Base-by-base conservation (phyloP, 2,888 invertebrate genomes). In the Drosophila meridiana region DNA sequence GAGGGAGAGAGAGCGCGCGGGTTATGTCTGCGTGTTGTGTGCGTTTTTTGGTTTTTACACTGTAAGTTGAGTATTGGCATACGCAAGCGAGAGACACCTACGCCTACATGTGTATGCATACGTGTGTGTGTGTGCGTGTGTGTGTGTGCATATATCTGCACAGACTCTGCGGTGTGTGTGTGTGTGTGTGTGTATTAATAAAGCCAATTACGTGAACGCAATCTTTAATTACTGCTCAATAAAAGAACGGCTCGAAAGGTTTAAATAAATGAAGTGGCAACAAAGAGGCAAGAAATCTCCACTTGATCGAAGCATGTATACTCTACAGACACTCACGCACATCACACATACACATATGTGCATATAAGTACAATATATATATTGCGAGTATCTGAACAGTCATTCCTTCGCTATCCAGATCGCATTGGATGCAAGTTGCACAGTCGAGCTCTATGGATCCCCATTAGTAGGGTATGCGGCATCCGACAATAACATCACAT, bases 121-220 rank as follows among this genome's bases (percentile, higher is more conserved):
- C 5, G 13, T 20, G 20, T 20, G 20, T 20, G 20, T 20, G 20
- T 20, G 20, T 13, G 2, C 9, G 20, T 38, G 32, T 47, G 20
- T 50, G 9, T 32, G n/a, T 2, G 32, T 9, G 32, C 5, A n/a
- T n/a, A 20, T 32, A 20, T 6, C 6, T 45, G 20, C 9, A 20
- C 4, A 4, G 30, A 38, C 48, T 48, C 48, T 50, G 20, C 20
- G 20, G 20, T 20, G 20, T 20, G 20, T 20, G 2, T 7, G 11
- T 38, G 13, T 13, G 2, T 30, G 38, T 42, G n/a, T 52, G 20
- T 63, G 48, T 58, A 42, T 66, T 76, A 59, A 82, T 71, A 74
- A 58, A 73, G 63, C 69, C 69, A 74, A 80, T 79, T 78, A 83
- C 83, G 86, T 83, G 83, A 80, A 78, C 73, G 71, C 64, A 83